phyloP scores from a whole-genome alignment of 92 coral and sea anemone species.

The Anthopleura xanthogrammica region DNA sequence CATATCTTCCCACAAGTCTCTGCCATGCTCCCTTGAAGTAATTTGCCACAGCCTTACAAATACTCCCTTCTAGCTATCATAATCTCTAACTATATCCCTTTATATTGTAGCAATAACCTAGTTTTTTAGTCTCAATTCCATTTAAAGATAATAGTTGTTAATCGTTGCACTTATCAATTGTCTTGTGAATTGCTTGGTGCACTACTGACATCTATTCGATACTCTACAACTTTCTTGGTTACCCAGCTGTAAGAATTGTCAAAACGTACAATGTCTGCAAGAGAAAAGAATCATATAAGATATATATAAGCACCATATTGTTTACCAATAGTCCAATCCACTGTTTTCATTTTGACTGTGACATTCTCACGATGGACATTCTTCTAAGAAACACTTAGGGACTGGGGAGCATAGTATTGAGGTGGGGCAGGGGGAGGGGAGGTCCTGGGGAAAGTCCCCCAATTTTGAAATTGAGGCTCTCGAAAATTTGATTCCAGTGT shows the following conservation, averaged over 20 bases:
- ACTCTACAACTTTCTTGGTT: conserved; percentile 64
- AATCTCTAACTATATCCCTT: background rate
- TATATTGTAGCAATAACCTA: background rate
- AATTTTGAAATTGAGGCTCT: too few relatives aligned
- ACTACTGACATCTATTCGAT: conserved; percentile 42
- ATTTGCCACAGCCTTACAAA: too few relatives aligned
- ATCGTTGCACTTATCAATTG: background rate
- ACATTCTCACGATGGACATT: background rate
- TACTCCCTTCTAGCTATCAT: background rate
- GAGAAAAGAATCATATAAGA: background rate
- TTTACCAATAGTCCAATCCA: too few relatives aligned
- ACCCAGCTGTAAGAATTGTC: conserved; percentile 90
- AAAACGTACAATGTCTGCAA: conserved; percentile 69
- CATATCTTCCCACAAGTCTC: too few relatives aligned
- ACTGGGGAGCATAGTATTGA: too few relatives aligned
- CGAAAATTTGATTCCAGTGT: too few relatives aligned
- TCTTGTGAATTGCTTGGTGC: background rate
- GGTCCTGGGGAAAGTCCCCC: too few relatives aligned
- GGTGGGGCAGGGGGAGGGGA: too few relatives aligned
- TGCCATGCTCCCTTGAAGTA: too few relatives aligned
- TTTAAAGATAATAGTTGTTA: background rate
- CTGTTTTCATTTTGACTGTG: too few relatives aligned
- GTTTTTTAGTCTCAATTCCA: background rate
- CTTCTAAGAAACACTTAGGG: background rate
- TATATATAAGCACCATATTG: background rate